Conservation (phyloP, 2,888 invertebrate genomes). For the Agonopterix arenella region DNA sequence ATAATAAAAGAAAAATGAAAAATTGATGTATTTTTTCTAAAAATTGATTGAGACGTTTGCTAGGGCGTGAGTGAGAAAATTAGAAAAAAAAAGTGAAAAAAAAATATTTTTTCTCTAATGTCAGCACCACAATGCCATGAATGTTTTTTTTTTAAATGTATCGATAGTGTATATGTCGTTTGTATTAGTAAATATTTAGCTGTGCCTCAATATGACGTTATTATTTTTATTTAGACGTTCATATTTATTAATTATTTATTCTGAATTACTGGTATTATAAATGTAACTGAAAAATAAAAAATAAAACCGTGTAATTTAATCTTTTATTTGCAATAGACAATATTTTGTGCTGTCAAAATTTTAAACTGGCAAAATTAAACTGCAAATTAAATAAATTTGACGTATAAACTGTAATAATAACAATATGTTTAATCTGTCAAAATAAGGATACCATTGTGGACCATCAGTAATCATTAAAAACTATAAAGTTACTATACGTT, state of each 20-base stretch:
- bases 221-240: neutral
- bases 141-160: constrained; percentile 19
- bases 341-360: too few species aligned
- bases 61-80: constrained; percentile 26
- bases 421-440: too few species aligned
- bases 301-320: too few species aligned
- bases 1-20: constrained; percentile 24
- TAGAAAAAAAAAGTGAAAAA: constrained; percentile 28
- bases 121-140: constrained; percentile 31
- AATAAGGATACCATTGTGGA: too few species aligned
- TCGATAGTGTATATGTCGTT: constrained; percentile 12
- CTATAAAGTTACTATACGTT: too few species aligned
- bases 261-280: neutral
- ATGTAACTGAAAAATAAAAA: neutral
- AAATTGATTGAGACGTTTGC: constrained; percentile 31
- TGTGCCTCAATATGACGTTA: neutral
- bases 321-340: too few species aligned
- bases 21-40: constrained; percentile 52
- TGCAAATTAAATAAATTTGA: too few species aligned
- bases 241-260: neutral
- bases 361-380: too few species aligned
- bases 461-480: too few species aligned
- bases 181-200: constrained; percentile 7
- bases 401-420: too few species aligned
- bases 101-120: constrained; percentile 34